Evolutionary conservation across 2,797 vertebrate species (phyloP), one percentile per base, ranked within the genome.

Genomic region (Clarias laeviceps): DNA sequence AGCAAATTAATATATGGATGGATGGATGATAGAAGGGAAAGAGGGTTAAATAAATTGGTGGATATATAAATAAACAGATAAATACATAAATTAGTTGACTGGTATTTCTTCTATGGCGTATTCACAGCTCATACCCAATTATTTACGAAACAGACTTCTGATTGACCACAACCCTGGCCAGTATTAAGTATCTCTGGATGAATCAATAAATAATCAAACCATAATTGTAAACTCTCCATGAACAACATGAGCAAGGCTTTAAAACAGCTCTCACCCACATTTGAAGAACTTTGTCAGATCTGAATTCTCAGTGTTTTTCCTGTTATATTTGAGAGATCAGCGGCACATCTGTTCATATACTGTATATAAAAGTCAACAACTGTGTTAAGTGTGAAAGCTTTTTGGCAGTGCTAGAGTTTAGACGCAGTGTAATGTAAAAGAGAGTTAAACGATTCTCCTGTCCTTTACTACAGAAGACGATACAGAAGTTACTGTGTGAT

Each of bases 401-500:
- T 66, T 86, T 29, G 3, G 5, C 54, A 8, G 14, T 24, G 29
- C 68, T n/a, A 27, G 56, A 65, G 54, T 64, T 68, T 64, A 79
- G 14, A 73, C 59, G 59, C 40, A 79, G 66, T 73, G 57, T 76
- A 62, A 62, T 82, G 72, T 70, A 24, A 74, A 68, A 29, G 61
- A 40, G 18, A 18, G 34, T 68, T 59, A 45, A 45, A 45, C 8
- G 40, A 24, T 57, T 77, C 29, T 68, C 3, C 6, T 24, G 15
- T 11, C 7, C 45, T 76, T 22, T 66, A 32, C 32, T 61, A 54
- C 54, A n/a, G n/a, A n/a, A n/a, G n/a, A n/a, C n/a, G n/a, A n/a
- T n/a, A n/a, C n/a, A n/a, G n/a, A n/a, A n/a, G 37, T 57, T 68
- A 59, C 22, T 78, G 83, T 66, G 40, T 79, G 22, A 78, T 61